Evolutionary conservation across 2,113 vertebrate species (phyloP).

Genomic region (Excalfactoria chinensis): DNA sequence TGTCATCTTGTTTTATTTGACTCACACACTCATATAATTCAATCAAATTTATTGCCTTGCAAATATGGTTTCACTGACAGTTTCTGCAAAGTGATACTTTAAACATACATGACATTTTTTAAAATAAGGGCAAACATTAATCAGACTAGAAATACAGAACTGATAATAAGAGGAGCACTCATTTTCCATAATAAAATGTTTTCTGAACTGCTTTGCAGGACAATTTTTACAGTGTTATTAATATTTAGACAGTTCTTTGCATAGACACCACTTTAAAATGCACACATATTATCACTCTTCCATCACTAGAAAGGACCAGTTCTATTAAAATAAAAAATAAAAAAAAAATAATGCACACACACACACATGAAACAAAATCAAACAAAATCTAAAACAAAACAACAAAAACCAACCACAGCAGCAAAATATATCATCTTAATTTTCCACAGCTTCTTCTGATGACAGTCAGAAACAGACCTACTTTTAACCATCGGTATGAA

Average conservation of each 20-base stretch:
- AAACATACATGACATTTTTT: background rate
- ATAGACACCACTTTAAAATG: background rate
- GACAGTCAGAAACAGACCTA: background rate
- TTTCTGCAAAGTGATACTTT: background rate
- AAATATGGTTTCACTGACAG: background rate
- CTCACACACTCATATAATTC: background rate
- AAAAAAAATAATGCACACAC: background rate
- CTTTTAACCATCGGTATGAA: background rate
- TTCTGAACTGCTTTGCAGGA: background rate
- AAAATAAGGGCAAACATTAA: background rate
- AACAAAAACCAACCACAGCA: background rate
- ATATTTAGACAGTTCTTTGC: background rate
- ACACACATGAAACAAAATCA: background rate
- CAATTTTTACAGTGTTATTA: background rate
- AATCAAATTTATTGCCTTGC: background rate
- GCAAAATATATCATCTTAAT: background rate
- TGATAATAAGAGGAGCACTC: background rate
- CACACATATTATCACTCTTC: background rate
- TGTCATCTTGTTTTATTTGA: background rate
- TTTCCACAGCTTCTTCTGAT: background rate
- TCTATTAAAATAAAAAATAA: background rate
- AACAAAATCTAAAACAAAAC: background rate
- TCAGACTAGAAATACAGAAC: background rate
- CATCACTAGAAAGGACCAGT: background rate
- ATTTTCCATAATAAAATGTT: background rate